Conservation (phyloP, 2,888 invertebrate genomes). For the Ptychoptera albimana region DNA sequence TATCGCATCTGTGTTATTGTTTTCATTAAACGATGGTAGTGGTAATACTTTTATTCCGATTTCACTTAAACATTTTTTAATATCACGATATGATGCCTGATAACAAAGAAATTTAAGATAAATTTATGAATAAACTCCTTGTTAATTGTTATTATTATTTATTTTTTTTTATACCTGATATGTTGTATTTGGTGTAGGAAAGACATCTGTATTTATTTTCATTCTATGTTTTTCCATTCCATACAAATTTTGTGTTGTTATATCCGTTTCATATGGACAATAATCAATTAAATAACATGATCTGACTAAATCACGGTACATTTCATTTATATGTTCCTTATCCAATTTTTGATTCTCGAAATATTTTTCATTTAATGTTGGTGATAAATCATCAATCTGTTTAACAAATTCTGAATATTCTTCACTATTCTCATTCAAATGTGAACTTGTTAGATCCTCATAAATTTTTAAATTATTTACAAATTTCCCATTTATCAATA, state of each 20-base stretch:
- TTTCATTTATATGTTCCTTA: conserved; percentile 7
- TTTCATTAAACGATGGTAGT: background rate
- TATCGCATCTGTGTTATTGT: conserved; percentile 5
- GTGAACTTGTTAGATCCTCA: background rate
- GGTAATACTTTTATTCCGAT: too few relatives aligned
- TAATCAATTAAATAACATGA: conserved; percentile 13
- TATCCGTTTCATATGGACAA: conserved; percentile 14
- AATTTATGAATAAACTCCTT: too few relatives aligned
- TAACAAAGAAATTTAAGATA: too few relatives aligned
- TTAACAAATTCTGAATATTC: conserved; percentile 5
- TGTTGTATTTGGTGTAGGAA: conserved; percentile 17
- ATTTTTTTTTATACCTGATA: too few relatives aligned
- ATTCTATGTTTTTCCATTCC: background rate
- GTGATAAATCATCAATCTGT: conserved; percentile 7
- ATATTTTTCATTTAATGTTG: conserved; percentile 11
- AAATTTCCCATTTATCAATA: conserved; percentile 4
- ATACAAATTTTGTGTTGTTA: background rate
- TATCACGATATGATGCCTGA: too few relatives aligned
- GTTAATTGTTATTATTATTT: too few relatives aligned
- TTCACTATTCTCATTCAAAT: conserved; percentile 5
- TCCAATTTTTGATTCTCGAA: conserved; percentile 12
- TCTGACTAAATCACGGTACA: conserved; percentile 11
- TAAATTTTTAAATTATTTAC: conserved; percentile 5
- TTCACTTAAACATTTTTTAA: too few relatives aligned
- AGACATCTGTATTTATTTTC: too few relatives aligned